Evolutionary conservation across 2,888 invertebrate genomes (phyloP).

Genomic region (Drosophila barbarae): DNA sequence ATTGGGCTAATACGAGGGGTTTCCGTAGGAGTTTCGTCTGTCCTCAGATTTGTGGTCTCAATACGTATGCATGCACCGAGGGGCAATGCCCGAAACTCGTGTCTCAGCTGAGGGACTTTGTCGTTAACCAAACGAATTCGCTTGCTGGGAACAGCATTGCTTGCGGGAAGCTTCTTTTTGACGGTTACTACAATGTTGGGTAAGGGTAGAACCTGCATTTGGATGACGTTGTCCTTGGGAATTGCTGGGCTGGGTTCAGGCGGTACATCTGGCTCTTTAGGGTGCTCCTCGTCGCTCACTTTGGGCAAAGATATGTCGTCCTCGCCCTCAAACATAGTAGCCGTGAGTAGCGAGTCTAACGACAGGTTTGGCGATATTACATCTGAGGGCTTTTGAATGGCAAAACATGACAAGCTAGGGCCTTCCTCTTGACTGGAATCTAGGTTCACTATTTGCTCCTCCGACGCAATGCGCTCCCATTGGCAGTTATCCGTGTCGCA

Average conservation of each 20-base stretch:
- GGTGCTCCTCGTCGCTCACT: neutral
- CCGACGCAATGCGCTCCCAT: conserved; percentile 37
- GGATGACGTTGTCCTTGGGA: neutral
- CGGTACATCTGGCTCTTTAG: neutral
- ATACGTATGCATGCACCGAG: conserved; percentile 35
- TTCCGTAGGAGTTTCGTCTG: neutral
- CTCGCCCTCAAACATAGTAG: neutral
- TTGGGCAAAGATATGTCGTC: no score
- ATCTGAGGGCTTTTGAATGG: neutral
- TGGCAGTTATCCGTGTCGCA: conserved; percentile 6
- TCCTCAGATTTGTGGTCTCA: neutral
- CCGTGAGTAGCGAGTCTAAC: neutral
- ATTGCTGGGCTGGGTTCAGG: neutral
- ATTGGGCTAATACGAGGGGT: neutral
- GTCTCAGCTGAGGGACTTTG: conserved; percentile 55
- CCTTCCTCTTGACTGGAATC: conserved; percentile 25
- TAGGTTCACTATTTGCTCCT: conserved; percentile 50
- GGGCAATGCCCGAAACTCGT: conserved; percentile 55
- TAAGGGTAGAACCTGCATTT: neutral
- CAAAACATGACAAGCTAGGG: conserved; percentile 39
- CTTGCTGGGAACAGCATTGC: conserved; percentile 22
- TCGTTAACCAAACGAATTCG: conserved; percentile 41
- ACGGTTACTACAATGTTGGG: neutral
- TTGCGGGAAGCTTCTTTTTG: conserved; percentile 4
- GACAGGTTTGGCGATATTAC: neutral